Conservation (phyloP, 2,113 vertebrate species). For the Amblyornis subalaris region DNA sequence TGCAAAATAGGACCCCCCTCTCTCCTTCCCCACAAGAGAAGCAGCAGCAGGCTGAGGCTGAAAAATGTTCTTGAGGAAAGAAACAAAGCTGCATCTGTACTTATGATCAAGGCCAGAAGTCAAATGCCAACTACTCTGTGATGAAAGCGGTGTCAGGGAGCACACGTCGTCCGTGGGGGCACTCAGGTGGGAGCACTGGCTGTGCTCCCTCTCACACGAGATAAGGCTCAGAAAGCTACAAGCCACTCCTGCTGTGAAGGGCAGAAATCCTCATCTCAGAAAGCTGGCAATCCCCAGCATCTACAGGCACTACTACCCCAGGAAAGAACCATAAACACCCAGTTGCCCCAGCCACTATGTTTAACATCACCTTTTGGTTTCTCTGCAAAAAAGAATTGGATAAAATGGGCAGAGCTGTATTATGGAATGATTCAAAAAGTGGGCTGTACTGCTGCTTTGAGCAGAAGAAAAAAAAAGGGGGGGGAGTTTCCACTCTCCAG, state of each 20-base stretch:
- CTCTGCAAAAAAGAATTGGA: not conserved
- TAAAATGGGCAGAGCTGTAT: not conserved
- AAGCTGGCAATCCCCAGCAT: not conserved
- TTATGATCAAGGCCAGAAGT: not conserved
- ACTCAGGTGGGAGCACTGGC: not conserved
- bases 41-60: not conserved
- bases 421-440: not conserved
- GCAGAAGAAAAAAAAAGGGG: not conserved
- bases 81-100: not conserved
- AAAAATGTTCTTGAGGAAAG: not conserved
- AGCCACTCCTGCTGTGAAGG: not conserved
- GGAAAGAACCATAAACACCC: not conserved
- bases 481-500: not conserved
- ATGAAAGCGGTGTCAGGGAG: not conserved
- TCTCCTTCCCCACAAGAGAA: not conserved
- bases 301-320: not conserved
- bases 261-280: not conserved
- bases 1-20: not conserved
- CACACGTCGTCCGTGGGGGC: not conserved
- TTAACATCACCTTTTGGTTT: not conserved
- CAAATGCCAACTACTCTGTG: not conserved
- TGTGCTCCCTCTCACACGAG: not conserved
- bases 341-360: rapidly evolving
- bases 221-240: not conserved
- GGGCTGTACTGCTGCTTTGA: not conserved